Evolutionary conservation across 2,113 vertebrate genomes (phyloP), one percentile per base, ranked within the genome.

Genomic region (Salvelinus namaycush): DNA sequence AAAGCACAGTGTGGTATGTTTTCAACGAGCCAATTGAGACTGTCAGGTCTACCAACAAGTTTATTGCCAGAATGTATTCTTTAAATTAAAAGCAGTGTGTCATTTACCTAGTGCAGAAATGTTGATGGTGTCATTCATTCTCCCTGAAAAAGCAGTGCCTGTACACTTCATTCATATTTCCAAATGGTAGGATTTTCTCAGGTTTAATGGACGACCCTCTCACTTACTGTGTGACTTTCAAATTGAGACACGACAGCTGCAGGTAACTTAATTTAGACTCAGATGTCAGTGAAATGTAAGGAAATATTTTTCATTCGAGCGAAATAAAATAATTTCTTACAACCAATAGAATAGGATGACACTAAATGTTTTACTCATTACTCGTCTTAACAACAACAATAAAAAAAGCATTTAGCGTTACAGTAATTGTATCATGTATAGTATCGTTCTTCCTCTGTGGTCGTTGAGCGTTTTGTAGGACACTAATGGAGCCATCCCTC

Each of bases 401-500:
- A 44, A 44, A 44, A 44, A 44, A 44, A 44, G 13, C 54, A 20
- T 57, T 67, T 29, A 27, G 65, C 27, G 4, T 24, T 16, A 16
- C 27, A 67, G 65, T 31, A 67, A 67, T 67, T 44, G 39, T 67
- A 27, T 16, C 6, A 27, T 67, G 26, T 67, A 27, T 26, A 67
- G 24, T 31, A 5, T 9, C 65, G 11, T 67, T 67, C 39, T 18
- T 14, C 26, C 65, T 31, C 27, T 16, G 27, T 67, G 65, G 24
- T 31, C 65, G 24, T 29, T 67, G 27, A 67, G 14, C 13, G 27
- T 67, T 27, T 31, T 31, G 27, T 31, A 67, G 65, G 65, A 67
- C 27, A 29, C 65, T 67, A 67, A 67, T 67, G 65, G 27, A 67
- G 65, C 26, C 65, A 67, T 67, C 65, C 65, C 65, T 67, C 1